Base-by-base conservation (phyloP, 2,797 vertebrate genomes). In the Pampus argenteus region DNA sequence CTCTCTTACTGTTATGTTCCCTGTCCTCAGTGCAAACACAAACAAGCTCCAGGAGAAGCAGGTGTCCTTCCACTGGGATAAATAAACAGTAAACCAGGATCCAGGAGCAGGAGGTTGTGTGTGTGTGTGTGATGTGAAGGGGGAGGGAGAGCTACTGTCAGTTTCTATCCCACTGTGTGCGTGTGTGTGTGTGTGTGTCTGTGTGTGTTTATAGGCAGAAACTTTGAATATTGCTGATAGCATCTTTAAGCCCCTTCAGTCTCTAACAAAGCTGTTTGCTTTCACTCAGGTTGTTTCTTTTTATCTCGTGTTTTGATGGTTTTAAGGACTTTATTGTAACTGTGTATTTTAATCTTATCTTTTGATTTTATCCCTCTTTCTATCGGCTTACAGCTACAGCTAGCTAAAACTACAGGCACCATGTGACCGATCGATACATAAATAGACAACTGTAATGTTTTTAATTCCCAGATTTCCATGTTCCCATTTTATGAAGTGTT, bases 61-160 rank as follows among this genome's bases (percentile, higher is more conserved):
- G 91, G 90, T 93, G 93, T 90, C 81, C 72, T 63, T 83, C 79
- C 83, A 84, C 47, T 82, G 85, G 88, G 86, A 92, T 91, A 90
- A 91, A 93, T 88, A 93, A 94, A 95, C 91, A 93, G 51, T 79
- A 55, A 76, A 92, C 76, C 85, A 92, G 91, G 87, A 93, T 91
- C 81, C 78, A 83, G 79, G 88, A 88, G 82, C 73, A 86, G 76
- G 82, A 89, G 90, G 67, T 56, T 78, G 79, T 71, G 56, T 73
- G 29, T 75, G 66, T 44, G 59, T 66, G 59, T 51, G 52, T 58
- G 59, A 31, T 50, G 58, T 58, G 63, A 15, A 14, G 9, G 13
- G 51, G 11, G 45, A 51, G 68, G 52, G 36, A 2, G 66, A 7
- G 25, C 56, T 57, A 36, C 76, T 56, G 67, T 77, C 42, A 70